A percentile compares a stretch with the other conserved stretches of the same genome.
phyloP scores from a whole-genome alignment of 2,113 vertebrate genomes.

The Etheostoma spectabile region DNA sequence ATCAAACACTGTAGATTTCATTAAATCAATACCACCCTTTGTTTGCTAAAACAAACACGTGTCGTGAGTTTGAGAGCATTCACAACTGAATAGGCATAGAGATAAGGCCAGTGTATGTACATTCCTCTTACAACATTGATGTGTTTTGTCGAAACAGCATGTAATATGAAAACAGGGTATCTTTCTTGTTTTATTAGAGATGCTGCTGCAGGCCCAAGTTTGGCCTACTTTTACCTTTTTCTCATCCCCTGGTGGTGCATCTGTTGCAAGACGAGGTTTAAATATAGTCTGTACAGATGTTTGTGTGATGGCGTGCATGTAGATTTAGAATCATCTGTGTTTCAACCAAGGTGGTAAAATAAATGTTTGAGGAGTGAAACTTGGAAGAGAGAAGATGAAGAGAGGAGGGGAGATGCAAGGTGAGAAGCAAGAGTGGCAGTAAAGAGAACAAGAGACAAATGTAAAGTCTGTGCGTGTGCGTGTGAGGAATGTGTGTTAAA shows the following conservation, averaged over 20 bases:
- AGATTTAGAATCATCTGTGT: conserved; percentile 56
- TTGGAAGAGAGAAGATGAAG: conserved; percentile 22
- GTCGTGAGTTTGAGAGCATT: conserved; percentile 20
- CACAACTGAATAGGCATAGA: conserved; percentile 2
- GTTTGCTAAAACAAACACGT: conserved; percentile 39
- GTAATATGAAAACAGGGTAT: conserved; percentile 54
- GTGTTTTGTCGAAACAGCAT: conserved; percentile 61
- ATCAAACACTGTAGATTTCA: conserved; percentile 20
- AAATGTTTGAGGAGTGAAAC: conserved; percentile 34
- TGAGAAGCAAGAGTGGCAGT: conserved; percentile 15
- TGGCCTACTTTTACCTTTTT: conserved; percentile 79
- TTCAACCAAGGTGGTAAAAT: conserved; percentile 47
- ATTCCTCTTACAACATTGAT: conserved; percentile 34
- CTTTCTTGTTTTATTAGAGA: conserved; percentile 58
- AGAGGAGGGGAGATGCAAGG: conserved; percentile 12
- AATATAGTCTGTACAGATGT: conserved; percentile 79
- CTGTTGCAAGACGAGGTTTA: conserved; percentile 72
- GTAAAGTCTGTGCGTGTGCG: not conserved
- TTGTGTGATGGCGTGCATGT: conserved; percentile 52
- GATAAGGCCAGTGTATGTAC: not conserved
- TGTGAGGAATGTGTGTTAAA: conserved; percentile 13
- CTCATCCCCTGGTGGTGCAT: conserved; percentile 63
- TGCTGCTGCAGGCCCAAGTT: conserved; percentile 73
- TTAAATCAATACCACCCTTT: conserved; percentile 44
- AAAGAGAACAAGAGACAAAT: conserved; percentile 35